phyloP scores from a whole-genome alignment of 2,113 vertebrate genomes.

The Eretmochelys imbricata region DNA sequence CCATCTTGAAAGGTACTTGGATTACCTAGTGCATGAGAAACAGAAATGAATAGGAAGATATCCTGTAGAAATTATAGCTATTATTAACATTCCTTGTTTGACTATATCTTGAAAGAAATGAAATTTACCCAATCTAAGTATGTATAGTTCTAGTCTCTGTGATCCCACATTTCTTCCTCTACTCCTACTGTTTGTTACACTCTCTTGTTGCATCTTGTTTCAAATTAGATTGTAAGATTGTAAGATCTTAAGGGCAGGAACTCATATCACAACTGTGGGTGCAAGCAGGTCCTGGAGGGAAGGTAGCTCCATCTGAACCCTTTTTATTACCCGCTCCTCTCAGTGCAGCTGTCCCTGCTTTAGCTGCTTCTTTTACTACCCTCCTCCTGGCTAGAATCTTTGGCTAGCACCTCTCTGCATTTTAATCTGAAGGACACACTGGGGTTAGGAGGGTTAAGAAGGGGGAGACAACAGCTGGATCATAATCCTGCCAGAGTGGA shows the following conservation, averaged over 20 bases:
- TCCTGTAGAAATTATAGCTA: background rate
- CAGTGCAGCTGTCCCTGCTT: background rate
- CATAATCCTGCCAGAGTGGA: background rate
- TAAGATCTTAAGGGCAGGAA: background rate
- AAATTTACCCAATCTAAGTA: background rate
- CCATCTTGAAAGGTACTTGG: background rate
- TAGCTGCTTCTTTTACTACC: background rate
- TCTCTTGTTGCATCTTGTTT: background rate
- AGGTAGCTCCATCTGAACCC: too few species aligned
- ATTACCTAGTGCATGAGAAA: background rate
- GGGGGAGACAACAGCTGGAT: background rate
- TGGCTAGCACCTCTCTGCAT: background rate
- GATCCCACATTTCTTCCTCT: background rate
- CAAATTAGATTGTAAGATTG: background rate
- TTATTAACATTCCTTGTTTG: too few species aligned
- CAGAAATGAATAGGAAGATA: background rate
- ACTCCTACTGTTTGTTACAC: background rate
- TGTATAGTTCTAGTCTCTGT: background rate
- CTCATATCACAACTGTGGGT: background rate
- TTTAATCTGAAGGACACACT: background rate
- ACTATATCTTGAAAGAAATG: background rate
- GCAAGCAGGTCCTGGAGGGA: too few species aligned
- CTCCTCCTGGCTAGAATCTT: background rate
- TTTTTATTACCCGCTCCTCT: background rate
- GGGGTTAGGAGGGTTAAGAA: too few species aligned